Evolutionary conservation across 2,113 vertebrate species (phyloP).

Genomic region (Erythrocercus mccallii): DNA sequence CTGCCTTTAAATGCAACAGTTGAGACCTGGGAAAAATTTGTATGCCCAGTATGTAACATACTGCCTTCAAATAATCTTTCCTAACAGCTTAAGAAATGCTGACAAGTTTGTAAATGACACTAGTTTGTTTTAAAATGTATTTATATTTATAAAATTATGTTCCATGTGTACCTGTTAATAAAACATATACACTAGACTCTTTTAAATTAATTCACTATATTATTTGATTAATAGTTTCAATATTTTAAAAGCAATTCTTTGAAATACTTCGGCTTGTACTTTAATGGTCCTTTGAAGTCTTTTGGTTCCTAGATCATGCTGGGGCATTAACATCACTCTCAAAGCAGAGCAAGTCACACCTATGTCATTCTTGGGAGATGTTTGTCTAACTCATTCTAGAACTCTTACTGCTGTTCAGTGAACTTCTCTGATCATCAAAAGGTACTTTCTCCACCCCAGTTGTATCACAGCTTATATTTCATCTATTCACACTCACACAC

Average conservation of each 20-base stretch:
- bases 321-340: background rate
- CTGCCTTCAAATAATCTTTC: background rate
- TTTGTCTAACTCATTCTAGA: conserved; percentile 25
- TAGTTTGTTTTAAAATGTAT: background rate
- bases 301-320: background rate
- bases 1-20: background rate
- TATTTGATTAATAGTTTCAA: background rate
- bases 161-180: background rate
- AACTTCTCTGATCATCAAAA: conserved; percentile 24
- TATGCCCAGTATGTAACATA: background rate
- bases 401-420: background rate
- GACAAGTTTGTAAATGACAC: background rate
- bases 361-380: background rate
- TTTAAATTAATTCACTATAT: background rate
- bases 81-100: background rate
- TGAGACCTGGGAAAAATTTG: background rate
- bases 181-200: background rate
- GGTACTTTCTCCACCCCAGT: background rate
- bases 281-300: background rate
- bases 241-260: background rate
- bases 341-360: background rate
- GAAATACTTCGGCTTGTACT: background rate
- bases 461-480: conserved; percentile 10
- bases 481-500: background rate
- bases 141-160: background rate